Base-by-base conservation (phyloP, 2,888 invertebrate species). In the Empis livida region DNA sequence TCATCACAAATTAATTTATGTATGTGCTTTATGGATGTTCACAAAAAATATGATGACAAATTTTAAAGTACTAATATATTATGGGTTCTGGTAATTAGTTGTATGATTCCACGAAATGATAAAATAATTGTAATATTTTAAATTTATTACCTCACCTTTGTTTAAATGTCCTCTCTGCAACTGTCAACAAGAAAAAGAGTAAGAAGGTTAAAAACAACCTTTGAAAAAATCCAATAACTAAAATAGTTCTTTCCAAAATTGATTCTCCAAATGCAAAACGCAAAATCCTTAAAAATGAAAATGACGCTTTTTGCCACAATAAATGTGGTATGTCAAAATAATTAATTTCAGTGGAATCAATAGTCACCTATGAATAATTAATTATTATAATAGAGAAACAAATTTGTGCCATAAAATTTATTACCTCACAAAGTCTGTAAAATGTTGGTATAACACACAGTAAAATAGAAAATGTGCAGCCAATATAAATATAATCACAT, bases 151-250 rank as follows among this genome's bases (percentile, higher is more conserved):
- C 32, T 49, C 54, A 67, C 67, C 67, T 75, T 68, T 96, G 94
- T 61, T 94, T 94, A 68, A 92, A 95, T 0, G 95, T 94, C 52
- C 93, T 77, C 68, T 96, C 95, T 0, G 94, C 94, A 5, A 96
- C 94, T 13, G 91, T 84, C 53, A 96, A 74, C 10, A 96, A 72
- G 64, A 95, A 94, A 68, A 95, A 95, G 52, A 94, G 79, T 44
- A 91, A 75, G 1, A 79, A 77, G 13, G 85, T 82, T 9, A 90
- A 70, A 15, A 80, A 73, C 54, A 84, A 77, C 13, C 89, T 79
- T 49, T 89, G 82, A 5, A 81, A 55, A 54, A 80, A 78, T 1
- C 84, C 81, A 50, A 83, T 73, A 1, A 82, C 58, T 55, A 84
- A 77, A 11, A 89, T 75, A 52, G 76, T 68, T 62, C 84, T 74